Evolutionary conservation across 2,113 vertebrate genomes (phyloP).

Genomic region (Chauna torquata): DNA sequence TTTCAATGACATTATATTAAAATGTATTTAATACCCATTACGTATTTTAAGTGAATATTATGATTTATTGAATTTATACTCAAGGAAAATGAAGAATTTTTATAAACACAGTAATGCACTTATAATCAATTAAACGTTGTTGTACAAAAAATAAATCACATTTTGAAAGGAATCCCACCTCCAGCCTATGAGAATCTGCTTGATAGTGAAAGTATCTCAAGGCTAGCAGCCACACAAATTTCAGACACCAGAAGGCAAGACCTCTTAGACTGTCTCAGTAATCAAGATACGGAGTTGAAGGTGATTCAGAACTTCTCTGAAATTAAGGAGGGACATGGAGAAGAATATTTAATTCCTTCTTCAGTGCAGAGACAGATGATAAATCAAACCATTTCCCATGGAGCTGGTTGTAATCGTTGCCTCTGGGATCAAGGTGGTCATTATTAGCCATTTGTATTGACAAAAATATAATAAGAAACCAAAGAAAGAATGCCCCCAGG

Average conservation of each 20-base stretch:
- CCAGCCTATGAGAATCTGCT: neutral
- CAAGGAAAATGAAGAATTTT: neutral
- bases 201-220: neutral
- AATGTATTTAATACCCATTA: neutral
- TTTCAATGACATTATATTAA: neutral
- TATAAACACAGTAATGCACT: neutral
- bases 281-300: neutral
- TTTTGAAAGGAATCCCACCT: neutral
- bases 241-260: neutral
- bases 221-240: neutral
- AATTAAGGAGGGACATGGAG: neutral
- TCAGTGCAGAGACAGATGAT: neutral
- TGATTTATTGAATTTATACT: neutral
- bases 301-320: neutral
- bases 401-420: neutral
- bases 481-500: neutral
- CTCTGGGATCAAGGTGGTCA: neutral
- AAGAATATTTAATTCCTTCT: neutral
- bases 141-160: neutral
- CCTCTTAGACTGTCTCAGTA: neutral
- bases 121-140: neutral
- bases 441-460: neutral
- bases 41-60: neutral
- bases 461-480: neutral
- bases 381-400: neutral